Base-by-base conservation (phyloP, 2,797 vertebrate species). In the Saxicola maurus region DNA sequence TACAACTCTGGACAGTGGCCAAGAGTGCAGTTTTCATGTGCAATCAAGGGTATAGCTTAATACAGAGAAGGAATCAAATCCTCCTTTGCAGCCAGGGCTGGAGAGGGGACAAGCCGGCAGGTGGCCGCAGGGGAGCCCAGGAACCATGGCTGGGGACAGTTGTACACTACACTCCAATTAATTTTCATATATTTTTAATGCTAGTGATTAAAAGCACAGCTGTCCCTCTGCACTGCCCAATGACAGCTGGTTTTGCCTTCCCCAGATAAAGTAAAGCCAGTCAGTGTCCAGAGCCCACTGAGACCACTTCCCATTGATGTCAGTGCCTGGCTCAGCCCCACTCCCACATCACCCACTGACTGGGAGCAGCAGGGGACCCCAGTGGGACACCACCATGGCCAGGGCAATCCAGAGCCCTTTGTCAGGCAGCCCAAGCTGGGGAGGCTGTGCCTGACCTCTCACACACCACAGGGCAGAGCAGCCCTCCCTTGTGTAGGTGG, bases 211-310 rank as follows among this genome's bases (percentile, higher is more conserved):
- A 69, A 86, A 84, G 8, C 37, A 13, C 82, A 91, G 87, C 81
- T 80, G 82, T 49, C 64, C 43, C 7, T 49, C 27, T 75, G 73
- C 24, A 37, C 28, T 45, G 33, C 12, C 6, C 5, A 3, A 1
- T 20, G 69, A 79, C 59, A 82, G 67, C 77, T 37, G 79, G 57
- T 52, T 92, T 89, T 67, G 64, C 67, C 28, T 87, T 68, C 74
- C 30, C 12, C 75, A 31, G 24, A 68, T 59, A 4, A 31, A 35
- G 18, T 45, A 42, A 82, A 65, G 42, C 66, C 42, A 55, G 0
- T 28, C 21, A 15, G 57, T 3, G 4, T 45, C 20, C 11, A 4
- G 15, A 28, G 23, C 45, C 24, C 52, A 7, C 9, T 3, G 71
- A 40, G 24, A 46, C 18, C 31, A 17, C 61, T 56, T 74, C 33